A percentile compares a stretch with the other conserved stretches of the same genome.
These are phyloP conservation scores for Drosophila seclusa DNA, from an alignment of 2,888 invertebrate species.

Conservation along the genomic window DNA sequence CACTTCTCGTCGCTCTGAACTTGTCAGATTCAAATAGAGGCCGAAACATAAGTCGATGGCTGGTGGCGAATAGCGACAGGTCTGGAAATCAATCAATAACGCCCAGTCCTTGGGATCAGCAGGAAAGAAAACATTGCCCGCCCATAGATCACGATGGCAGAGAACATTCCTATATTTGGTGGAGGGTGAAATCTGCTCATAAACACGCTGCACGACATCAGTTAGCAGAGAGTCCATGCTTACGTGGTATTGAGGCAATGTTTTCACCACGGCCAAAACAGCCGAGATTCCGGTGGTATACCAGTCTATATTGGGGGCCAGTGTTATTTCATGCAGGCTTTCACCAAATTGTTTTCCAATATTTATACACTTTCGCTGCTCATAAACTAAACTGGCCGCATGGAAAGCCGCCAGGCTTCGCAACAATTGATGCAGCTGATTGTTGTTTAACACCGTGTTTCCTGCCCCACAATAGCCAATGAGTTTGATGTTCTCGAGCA, in stretches of 20 bases:
- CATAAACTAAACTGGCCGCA: conserved; percentile 83
- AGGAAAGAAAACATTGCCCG: conserved; percentile 82
- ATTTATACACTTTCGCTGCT: conserved; percentile 63
- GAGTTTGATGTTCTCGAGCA: conserved; percentile 83
- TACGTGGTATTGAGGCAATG: conserved; percentile 64
- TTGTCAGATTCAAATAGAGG: conserved; percentile 77
- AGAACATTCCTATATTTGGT: conserved; percentile 85
- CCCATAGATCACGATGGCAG: conserved; percentile 84
- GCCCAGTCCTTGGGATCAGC: conserved; percentile 35
- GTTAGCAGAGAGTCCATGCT: conserved; percentile 61
- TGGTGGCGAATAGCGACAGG: conserved; percentile 81
- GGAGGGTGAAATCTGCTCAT: conserved; percentile 76
- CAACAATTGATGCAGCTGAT: conserved; percentile 77
- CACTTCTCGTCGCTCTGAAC: conserved; percentile 17
- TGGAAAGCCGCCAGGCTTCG: conserved; percentile 84
- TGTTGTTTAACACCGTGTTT: conserved; percentile 52
- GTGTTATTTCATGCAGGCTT: conserved; percentile 71
- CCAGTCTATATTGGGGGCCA: conserved; percentile 72
- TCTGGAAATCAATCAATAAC: conserved; percentile 83
- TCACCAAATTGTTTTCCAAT: conserved; percentile 60
- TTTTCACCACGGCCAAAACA: conserved; percentile 57
- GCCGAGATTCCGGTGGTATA: conserved; percentile 75
- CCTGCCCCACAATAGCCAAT: conserved; percentile 49
- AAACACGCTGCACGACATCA: conserved; percentile 61
- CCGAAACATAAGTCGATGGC: conserved; percentile 80